Conservation (phyloP, 2,888 invertebrate species). For the Ypsolopha scabrella region DNA sequence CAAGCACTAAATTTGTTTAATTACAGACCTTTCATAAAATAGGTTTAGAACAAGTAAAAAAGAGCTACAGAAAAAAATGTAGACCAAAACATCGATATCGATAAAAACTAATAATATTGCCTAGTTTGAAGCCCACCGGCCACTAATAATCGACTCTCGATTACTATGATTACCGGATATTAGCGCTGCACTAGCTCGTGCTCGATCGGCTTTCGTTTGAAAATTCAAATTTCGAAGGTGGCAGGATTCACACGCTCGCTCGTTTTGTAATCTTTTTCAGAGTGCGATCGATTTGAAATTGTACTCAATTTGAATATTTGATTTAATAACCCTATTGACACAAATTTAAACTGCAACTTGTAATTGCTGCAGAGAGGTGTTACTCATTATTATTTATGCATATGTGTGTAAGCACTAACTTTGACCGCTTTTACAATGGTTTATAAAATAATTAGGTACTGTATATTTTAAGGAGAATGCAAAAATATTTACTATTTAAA, state of each 20-base stretch:
- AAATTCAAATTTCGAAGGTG: constrained; percentile 20
- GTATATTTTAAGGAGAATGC: too few relatives aligned
- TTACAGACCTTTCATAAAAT: too few relatives aligned
- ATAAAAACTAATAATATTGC: background rate
- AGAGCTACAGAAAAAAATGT: too few relatives aligned
- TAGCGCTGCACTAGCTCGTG: constrained; percentile 40
- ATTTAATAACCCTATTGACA: background rate
- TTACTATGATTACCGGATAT: constrained; percentile 44
- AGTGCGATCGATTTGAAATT: background rate
- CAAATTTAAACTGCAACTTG: background rate
- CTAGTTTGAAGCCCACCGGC: constrained; percentile 18
- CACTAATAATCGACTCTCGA: constrained; percentile 38
- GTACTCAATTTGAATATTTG: background rate
- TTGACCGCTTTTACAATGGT: too few relatives aligned
- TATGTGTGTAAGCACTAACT: too few relatives aligned
- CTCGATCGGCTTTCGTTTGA: constrained; percentile 25
- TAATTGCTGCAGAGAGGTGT: background rate
- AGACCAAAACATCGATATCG: background rate
- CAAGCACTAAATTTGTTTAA: too few relatives aligned
- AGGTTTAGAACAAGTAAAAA: too few relatives aligned
- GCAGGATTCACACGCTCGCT: constrained; percentile 30
- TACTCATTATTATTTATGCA: too few relatives aligned
- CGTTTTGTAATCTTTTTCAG: constrained; percentile 16
- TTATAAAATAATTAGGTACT: too few relatives aligned
- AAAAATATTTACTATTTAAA: too few relatives aligned